Evolutionary conservation across 2,888 invertebrate species (phyloP).

Genomic region (Cryptocheilus praepositus): DNA sequence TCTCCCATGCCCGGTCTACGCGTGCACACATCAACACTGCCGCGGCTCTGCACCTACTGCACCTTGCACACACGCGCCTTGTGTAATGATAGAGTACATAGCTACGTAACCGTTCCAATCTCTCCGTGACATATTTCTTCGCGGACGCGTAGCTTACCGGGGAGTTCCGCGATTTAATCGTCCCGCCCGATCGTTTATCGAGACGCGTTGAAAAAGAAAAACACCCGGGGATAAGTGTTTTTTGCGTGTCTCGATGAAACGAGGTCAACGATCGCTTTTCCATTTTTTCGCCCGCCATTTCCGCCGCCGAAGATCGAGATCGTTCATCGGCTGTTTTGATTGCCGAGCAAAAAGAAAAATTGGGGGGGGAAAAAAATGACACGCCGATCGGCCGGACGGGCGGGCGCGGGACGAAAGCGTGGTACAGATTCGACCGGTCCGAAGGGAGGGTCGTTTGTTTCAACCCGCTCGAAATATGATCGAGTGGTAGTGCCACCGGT

Average conservation of each 20-base stretch:
- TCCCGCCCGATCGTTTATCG: no score
- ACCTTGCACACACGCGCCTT: neutral
- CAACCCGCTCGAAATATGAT: conserved; percentile 46
- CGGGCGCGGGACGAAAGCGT: conserved; percentile 21
- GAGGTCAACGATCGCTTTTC: no score
- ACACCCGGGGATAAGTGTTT: no score
- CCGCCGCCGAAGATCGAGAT: no score
- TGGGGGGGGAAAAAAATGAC: neutral
- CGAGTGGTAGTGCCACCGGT: conserved; percentile 31
- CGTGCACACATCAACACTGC: conserved; percentile 1
- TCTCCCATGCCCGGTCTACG: neutral
- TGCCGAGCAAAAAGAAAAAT: neutral
- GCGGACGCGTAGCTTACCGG: no score
- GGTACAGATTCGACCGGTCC: conserved; percentile 23
- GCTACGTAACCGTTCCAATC: no score
- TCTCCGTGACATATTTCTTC: no score
- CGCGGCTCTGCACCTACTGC: neutral
- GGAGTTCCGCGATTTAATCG: no score
- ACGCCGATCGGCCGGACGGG: neutral
- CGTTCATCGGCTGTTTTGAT: conserved; percentile 1
- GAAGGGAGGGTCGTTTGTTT: conserved; percentile 17
- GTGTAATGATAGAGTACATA: neutral
- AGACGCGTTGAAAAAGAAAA: no score
- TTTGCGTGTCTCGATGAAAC: no score
- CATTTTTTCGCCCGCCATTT: no score